Percentiles rank a stretch among this genome's conserved stretches.
These are phyloP conservation scores for Diplolepis rosae DNA, from an alignment of 2,888 invertebrate species.

Conservation along the genomic window DNA sequence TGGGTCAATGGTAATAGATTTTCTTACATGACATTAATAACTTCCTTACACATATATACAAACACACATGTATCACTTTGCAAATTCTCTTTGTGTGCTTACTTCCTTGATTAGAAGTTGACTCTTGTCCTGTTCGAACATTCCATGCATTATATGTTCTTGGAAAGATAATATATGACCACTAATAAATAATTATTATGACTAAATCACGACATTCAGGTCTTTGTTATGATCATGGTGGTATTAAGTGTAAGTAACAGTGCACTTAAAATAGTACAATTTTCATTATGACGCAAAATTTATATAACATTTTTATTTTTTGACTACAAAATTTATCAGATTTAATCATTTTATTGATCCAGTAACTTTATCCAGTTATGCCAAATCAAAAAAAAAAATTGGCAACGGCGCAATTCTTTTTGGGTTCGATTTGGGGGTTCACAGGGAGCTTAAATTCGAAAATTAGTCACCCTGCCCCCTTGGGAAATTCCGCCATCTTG, in stretches of 20 bases:
- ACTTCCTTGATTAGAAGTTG: constrained; percentile 45
- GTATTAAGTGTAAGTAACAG: background rate
- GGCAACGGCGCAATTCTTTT: too few relatives aligned
- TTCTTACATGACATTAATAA: constrained; percentile 51
- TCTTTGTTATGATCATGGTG: background rate
- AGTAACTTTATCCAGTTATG: too few relatives aligned
- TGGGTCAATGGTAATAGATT: constrained; percentile 53
- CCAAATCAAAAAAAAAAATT: too few relatives aligned
- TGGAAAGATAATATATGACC: background rate
- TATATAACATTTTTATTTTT: too few relatives aligned
- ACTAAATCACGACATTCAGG: background rate
- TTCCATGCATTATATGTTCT: background rate
- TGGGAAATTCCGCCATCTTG: too few relatives aligned
- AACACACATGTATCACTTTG: constrained; percentile 44
- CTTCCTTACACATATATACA: constrained; percentile 40
- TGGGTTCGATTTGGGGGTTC: too few relatives aligned
- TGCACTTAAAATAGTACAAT: background rate
- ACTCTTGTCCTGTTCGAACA: background rate
- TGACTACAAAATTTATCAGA: too few relatives aligned
- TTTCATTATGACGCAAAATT: too few relatives aligned
- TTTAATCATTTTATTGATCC: too few relatives aligned
- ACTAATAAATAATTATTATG: background rate
- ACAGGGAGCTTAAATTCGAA: too few relatives aligned
- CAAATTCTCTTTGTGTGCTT: constrained; percentile 61
- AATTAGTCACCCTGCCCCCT: too few relatives aligned